A percentile compares a stretch with the other conserved stretches of the same genome.
phyloP scores from a whole-genome alignment of 2,888 invertebrate species.

The Axea sp. region DNA sequence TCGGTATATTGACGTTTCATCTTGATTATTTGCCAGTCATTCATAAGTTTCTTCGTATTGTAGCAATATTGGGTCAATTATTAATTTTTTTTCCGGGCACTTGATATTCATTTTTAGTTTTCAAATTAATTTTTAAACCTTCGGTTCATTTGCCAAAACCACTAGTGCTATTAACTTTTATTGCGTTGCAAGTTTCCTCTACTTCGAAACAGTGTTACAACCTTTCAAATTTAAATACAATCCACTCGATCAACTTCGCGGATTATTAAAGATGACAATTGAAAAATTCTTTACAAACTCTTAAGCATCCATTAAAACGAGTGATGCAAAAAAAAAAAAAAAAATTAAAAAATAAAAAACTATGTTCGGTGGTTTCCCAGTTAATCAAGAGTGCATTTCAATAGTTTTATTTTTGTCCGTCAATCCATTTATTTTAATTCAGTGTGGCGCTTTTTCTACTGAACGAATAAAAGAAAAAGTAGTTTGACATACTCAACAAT shows the following conservation, averaged over 20 bases:
- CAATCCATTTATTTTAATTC: constrained; percentile 16
- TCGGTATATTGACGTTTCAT: no score
- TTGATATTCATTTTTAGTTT: no score
- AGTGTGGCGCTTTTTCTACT: not conserved
- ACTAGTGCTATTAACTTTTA: no score
- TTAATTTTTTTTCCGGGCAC: no score
- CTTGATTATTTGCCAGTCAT: no score
- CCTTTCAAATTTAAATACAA: constrained; percentile 47
- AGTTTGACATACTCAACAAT: constrained; percentile 13
- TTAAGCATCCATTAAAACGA: constrained; percentile 49
- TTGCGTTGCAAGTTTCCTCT: no score
- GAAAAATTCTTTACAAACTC: constrained; percentile 40
- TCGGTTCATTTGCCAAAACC: no score
- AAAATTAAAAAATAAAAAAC: constrained; percentile 10
- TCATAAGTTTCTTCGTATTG: no score
- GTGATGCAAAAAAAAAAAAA: constrained; percentile 16
- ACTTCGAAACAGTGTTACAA: constrained; percentile 11
- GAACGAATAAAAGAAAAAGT: constrained; percentile 4
- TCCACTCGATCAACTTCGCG: constrained; percentile 25
- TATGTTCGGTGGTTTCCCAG: no score
- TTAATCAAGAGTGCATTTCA: constrained; percentile 9
- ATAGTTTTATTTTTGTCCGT: not conserved
- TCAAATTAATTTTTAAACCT: constrained; percentile 2
- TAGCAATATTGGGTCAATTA: no score
- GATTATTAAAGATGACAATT: constrained; percentile 47